phyloP scores from a whole-genome alignment of 2,797 vertebrate species.

The Buphagus erythrorhynchus region DNA sequence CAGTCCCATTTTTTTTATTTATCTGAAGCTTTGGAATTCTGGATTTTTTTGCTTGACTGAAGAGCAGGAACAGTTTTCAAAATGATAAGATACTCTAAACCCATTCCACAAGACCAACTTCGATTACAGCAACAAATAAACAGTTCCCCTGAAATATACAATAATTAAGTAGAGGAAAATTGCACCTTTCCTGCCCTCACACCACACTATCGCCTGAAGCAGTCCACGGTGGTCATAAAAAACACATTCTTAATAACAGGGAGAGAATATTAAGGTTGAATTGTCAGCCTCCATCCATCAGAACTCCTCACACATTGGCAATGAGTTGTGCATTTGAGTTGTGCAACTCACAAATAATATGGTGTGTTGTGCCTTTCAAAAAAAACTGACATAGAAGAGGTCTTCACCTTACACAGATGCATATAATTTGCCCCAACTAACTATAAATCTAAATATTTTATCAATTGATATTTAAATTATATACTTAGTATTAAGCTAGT shows the following conservation, averaged over 20 bases:
- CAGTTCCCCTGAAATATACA: background rate
- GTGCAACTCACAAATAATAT: background rate
- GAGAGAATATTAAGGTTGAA: background rate
- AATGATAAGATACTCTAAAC: background rate
- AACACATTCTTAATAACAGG: background rate
- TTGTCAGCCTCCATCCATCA: background rate
- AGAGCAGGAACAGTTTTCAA: background rate
- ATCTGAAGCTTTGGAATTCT: background rate
- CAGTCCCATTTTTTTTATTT: background rate
- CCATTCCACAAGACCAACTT: background rate
- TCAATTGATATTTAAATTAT: background rate
- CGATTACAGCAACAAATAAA: background rate
- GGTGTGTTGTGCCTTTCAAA: background rate
- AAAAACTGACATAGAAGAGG: background rate
- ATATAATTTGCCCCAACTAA: background rate
- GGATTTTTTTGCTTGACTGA: background rate
- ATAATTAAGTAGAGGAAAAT: background rate
- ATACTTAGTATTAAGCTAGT: background rate
- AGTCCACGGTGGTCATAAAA: background rate
- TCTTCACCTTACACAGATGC: background rate
- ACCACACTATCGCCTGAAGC: background rate
- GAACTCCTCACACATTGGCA: background rate
- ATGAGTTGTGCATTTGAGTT: background rate
- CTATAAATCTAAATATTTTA: background rate
- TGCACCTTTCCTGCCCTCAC: background rate